These are phyloP conservation scores for Enteromius treurensis DNA, from an alignment of 2,797 vertebrate species.

Conservation along the genomic window DNA sequence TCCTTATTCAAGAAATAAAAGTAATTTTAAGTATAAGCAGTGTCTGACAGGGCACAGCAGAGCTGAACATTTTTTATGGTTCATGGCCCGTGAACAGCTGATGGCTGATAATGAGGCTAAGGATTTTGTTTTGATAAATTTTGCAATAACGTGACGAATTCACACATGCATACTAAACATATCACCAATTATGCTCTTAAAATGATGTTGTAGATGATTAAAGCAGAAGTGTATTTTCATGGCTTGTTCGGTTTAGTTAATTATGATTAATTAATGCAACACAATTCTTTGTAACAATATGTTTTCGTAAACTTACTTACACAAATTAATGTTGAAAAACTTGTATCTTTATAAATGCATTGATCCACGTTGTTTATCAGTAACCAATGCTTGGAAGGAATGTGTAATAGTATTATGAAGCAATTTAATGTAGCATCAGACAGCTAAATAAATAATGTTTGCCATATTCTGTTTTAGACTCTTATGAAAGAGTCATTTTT, in stretches of 20 bases:
- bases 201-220: background rate
- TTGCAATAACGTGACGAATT: slow-evolving; percentile 11
- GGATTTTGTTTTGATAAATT: slow-evolving; percentile 31
- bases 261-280: background rate
- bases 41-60: background rate
- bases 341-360: background rate
- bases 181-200: slow-evolving; percentile 6
- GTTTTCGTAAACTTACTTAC: background rate
- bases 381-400: background rate
- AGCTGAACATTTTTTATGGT: slow-evolving; percentile 2
- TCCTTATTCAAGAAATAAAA: background rate
- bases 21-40: background rate
- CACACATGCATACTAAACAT: slow-evolving; percentile 14
- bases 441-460: background rate
- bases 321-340: background rate
- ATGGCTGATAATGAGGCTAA: slow-evolving; percentile 24
- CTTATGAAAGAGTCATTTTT: background rate
- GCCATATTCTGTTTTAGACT: background rate
- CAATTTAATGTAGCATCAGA: background rate
- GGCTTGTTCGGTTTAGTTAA: background rate
- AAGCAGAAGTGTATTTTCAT: background rate
- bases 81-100: slow-evolving; percentile 1
- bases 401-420: background rate
- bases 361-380: background rate
- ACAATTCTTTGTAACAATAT: background rate